These are phyloP conservation scores for Astreopora myriophthalma DNA, from an alignment of 64 coral and sea anemone genomes.

Conservation along the genomic window DNA sequence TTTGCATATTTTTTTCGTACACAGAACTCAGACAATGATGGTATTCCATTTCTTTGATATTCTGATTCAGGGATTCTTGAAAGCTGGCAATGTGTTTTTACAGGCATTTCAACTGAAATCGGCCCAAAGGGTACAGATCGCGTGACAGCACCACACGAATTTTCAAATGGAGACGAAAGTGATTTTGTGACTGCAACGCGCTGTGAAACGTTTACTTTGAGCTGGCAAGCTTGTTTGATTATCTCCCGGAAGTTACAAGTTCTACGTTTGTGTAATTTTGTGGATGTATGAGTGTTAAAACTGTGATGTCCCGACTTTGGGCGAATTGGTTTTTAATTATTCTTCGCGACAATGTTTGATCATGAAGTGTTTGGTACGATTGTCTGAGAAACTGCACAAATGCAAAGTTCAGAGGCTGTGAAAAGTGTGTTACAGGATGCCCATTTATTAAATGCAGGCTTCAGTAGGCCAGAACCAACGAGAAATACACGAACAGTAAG, in stretches of 20 bases:
- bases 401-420: constrained; percentile 72
- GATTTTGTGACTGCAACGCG: not conserved
- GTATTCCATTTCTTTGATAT: not conserved
- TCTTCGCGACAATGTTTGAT: no score
- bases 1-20: not conserved
- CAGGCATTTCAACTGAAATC: not conserved
- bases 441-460: constrained; percentile 39
- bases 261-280: not conserved
- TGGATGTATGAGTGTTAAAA: not conserved
- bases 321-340: not conserved
- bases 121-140: no score
- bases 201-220: not conserved
- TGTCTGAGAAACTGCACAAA: not conserved
- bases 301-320: not conserved
- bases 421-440: constrained; percentile 56
- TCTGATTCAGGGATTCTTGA: not conserved
- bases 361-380: not conserved
- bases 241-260: not conserved
- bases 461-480: constrained; percentile 8
- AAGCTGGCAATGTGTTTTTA: not conserved
- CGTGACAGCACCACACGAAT: not conserved
- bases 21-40: not conserved
- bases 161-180: not conserved
- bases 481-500: constrained; percentile 21
- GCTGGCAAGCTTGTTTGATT: not conserved